Evolutionary conservation across 1,140 invertebrate genomes (phyloP).

Genomic region (Hycleus phaleratus): DNA sequence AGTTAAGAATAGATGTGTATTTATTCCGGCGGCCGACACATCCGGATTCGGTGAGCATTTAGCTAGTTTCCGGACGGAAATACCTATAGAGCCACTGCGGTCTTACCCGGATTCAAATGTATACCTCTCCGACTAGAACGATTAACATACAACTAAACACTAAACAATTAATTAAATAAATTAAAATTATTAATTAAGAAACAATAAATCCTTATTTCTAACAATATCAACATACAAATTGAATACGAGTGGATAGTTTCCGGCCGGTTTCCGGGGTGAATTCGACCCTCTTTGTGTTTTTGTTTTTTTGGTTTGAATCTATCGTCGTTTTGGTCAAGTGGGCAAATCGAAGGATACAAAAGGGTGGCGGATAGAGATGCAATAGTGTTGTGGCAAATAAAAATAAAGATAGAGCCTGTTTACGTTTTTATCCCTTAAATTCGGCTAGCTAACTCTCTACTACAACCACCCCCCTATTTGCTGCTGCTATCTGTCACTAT

Average conservation of each 20-base stretch:
- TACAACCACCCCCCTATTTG: slow-evolving; percentile 12
- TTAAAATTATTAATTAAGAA: background rate
- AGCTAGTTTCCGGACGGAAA: slow-evolving; percentile 32
- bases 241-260: background rate
- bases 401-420: too few species aligned
- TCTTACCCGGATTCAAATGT: slow-evolving; percentile 26
- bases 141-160: too few species aligned
- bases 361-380: slow-evolving; percentile 9
- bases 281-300: background rate
- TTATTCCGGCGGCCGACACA: slow-evolving; percentile 31
- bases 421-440: slow-evolving; percentile 22
- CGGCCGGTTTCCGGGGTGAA: background rate
- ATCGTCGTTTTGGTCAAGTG: slow-evolving; percentile 15
- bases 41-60: slow-evolving; percentile 34
- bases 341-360: slow-evolving; percentile 26
- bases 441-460: slow-evolving; percentile 9
- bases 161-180: background rate
- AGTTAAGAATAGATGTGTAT: slow-evolving; percentile 32
- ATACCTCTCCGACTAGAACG: background rate
- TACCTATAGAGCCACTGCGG: slow-evolving; percentile 28
- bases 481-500: slow-evolving; percentile 24
- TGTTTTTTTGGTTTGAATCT: slow-evolving; percentile 22
- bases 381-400: too few species aligned
- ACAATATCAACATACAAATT: background rate
- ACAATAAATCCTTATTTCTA: background rate